Conservation (phyloP, 2,797 vertebrate genomes). For the Numenius phaeopus region DNA sequence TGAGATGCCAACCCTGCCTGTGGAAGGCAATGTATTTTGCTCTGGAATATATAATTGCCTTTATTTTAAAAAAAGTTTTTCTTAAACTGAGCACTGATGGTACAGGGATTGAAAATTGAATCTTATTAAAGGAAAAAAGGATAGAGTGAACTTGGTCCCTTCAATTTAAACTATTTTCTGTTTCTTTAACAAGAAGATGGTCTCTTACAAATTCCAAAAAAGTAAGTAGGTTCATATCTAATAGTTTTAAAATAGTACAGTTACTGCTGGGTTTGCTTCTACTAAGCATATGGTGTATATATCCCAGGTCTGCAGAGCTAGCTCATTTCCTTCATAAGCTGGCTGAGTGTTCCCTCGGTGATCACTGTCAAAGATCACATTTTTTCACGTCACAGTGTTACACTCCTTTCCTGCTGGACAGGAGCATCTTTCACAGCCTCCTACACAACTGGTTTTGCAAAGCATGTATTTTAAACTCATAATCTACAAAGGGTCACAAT, state of each 20-base stretch:
- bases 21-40: neutral
- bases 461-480: neutral
- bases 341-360: neutral
- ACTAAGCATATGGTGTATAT: rapidly evolving
- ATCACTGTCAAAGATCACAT: neutral
- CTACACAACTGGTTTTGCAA: neutral
- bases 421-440: neutral
- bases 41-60: neutral
- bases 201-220: neutral
- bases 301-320: neutral
- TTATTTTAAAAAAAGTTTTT: neutral
- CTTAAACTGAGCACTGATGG: neutral
- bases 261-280: neutral
- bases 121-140: neutral
- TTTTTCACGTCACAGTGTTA: neutral
- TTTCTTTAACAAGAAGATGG: neutral
- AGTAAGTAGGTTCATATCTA: neutral
- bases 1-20: neutral
- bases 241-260: neutral
- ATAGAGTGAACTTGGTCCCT: neutral
- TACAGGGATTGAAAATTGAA: neutral
- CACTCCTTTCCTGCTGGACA: neutral
- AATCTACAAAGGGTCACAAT: neutral
- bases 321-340: neutral
- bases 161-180: neutral